phyloP scores from a whole-genome alignment of 1,140 invertebrate species.

The Saccostrea glomerata region DNA sequence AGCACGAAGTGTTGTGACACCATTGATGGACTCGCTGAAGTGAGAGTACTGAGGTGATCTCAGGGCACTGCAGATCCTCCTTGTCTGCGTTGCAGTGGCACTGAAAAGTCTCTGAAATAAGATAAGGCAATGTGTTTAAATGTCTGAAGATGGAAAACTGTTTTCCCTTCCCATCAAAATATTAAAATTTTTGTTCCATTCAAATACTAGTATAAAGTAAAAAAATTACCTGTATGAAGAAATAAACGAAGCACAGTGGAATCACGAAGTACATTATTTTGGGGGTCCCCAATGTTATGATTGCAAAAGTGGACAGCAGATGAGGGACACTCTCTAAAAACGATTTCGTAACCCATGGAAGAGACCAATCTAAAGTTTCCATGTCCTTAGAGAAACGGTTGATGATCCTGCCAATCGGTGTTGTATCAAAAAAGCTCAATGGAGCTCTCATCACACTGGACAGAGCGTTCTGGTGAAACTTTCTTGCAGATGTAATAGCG shows the following conservation, averaged over 20 bases:
- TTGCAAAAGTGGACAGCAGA: background rate
- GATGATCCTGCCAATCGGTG: constrained; percentile 83
- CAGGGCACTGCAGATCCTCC: constrained; percentile 79
- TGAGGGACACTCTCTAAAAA: background rate
- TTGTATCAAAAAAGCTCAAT: constrained; percentile 84
- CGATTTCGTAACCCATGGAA: background rate
- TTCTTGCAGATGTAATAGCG: background rate
- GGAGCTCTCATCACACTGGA: constrained; percentile 72
- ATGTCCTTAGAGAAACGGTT: constrained; percentile 84
- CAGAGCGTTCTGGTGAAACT: background rate
- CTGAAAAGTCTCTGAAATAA: constrained; percentile 91
- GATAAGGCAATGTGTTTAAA: background rate
- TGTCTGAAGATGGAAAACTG: too few species aligned
- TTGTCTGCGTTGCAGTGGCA: constrained; percentile 83
- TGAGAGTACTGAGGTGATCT: constrained; percentile 81
- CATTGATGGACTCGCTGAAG: constrained; percentile 80
- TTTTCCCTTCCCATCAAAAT: background rate
- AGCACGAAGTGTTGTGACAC: constrained; percentile 81
- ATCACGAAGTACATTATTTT: constrained; percentile 19
- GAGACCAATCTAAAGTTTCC: constrained; percentile 69
- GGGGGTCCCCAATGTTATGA: constrained; percentile 6
- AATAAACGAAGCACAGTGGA: background rate
- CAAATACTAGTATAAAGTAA: background rate
- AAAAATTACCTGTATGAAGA: background rate
- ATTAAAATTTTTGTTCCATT: background rate